Percentiles rank a stretch among this genome's conserved stretches.
These are phyloP conservation scores for Phodopus roborovskii DNA, from an alignment of 2,113 vertebrate genomes.

Conservation along the genomic window DNA sequence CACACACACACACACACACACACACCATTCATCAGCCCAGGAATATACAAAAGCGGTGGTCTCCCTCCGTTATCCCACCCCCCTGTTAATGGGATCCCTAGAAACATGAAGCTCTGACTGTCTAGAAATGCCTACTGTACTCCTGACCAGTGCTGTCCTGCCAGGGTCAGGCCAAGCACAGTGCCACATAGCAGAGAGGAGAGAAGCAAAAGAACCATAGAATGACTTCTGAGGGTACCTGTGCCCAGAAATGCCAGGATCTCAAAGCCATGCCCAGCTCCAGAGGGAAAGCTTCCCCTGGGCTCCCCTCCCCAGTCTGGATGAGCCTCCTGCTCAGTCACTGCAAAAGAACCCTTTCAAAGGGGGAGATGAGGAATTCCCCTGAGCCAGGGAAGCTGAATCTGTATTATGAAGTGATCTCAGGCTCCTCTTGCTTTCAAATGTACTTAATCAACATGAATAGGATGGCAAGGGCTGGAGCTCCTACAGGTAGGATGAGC, in stretches of 20 bases:
- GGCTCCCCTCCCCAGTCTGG: background rate
- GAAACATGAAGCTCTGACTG: background rate
- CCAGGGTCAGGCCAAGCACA: background rate
- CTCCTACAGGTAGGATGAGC: slow-evolving; percentile 74
- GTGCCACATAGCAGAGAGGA: background rate
- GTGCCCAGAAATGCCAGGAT: background rate
- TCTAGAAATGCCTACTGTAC: background rate
- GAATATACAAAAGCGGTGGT: background rate
- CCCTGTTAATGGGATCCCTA: background rate
- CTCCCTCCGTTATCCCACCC: background rate
- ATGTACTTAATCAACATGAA: slow-evolving; percentile 77
- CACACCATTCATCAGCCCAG: background rate
- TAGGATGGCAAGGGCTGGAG: slow-evolving; percentile 61
- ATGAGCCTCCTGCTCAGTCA: slow-evolving; percentile 45
- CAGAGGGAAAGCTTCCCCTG: background rate
- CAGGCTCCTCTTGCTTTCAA: slow-evolving; percentile 70
- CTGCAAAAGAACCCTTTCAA: slow-evolving; percentile 56
- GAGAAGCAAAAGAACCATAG: background rate
- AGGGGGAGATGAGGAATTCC: slow-evolving; percentile 37
- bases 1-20: background rate
- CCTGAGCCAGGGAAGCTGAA: background rate
- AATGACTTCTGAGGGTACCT: background rate
- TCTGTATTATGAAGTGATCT: slow-evolving; percentile 56
- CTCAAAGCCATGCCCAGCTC: background rate
- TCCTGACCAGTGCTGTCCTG: background rate